phyloP scores from a whole-genome alignment of 2,797 vertebrate genomes.

The Phaenicophaeus curvirostris region DNA sequence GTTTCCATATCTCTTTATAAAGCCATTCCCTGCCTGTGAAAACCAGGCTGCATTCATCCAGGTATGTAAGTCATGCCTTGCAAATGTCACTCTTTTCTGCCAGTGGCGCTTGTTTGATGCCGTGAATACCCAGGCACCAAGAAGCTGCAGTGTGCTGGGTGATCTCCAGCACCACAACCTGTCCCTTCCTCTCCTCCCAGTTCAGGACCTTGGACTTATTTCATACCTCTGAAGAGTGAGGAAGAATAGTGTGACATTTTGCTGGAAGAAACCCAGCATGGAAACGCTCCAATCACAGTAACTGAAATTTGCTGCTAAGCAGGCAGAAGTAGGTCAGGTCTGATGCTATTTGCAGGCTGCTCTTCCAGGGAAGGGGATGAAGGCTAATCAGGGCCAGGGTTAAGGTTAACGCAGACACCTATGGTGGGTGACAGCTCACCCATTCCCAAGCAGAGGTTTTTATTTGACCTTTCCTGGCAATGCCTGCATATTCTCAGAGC shows the following conservation, averaged over 20 bases:
- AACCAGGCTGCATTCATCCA: background rate
- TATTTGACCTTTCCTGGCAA: background rate
- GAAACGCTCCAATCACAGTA: background rate
- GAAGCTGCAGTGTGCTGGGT: background rate
- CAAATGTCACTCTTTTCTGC: background rate
- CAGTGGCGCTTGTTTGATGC: rapidly evolving
- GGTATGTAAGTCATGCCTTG: background rate
- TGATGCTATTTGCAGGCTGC: background rate
- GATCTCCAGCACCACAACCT: background rate
- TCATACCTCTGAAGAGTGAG: background rate
- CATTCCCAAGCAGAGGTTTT: background rate
- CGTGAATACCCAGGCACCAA: rapidly evolving
- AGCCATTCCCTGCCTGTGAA: background rate
- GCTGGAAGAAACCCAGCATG: background rate
- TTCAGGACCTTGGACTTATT: background rate
- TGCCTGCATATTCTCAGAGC: background rate
- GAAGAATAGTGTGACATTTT: background rate
- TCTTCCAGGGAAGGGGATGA: background rate
- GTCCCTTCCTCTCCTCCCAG: background rate
- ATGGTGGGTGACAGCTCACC: background rate
- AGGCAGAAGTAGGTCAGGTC: slow-evolving; percentile 31
- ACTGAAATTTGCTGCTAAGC: background rate
- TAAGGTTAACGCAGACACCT: background rate
- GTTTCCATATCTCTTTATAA: background rate
- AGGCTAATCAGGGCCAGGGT: background rate